Evolutionary conservation across 2,888 invertebrate genomes (phyloP), one percentile per base, ranked within the genome.

Genomic region (Silvanus unidentatus): DNA sequence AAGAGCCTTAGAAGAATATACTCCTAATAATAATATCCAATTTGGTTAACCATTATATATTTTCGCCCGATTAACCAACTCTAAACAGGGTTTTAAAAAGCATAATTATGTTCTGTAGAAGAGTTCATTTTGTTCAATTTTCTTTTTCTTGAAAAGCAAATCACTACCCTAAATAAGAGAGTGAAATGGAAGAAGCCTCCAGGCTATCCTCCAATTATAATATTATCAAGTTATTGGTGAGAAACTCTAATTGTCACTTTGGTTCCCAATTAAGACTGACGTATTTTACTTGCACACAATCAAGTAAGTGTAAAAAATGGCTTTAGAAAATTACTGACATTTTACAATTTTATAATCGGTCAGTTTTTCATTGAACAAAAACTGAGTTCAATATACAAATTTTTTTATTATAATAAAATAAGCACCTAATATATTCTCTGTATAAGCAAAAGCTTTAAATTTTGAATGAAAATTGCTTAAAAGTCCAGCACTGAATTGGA

Each of bases 161-260:
- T 53, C 45, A 32, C 38, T 36, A n/a, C 45, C 48, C 43, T 48
- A 56, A 59, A 58, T 59, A 56, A 56, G 56, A 56, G 56, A 44
- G 48, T 47, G 45, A 45, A 50, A 52, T 50, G 57, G 59, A 58
- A 57, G 57, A 57, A 50, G 54, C 55, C 49, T 49, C 52, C 45
- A 51, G 61, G 65, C 65, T 61, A 60, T 65, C 61, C 62, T 65
- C 68, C 66, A 69, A 69, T 69, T 69, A 68, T 66, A 66, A 67
- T 66, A 68, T 69, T 69, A 69, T 60, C 60, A 59, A 58, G 60
- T 62, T 63, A 63, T 59, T 54, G 58, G 56, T 50, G 57, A 63
- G 63, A 59, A 61, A 62, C 60, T 59, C 63, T 67, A 69, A 69
- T 68, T 68, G 70, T 70, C 69, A 71, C 69, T 68, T 66, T 66